Base-by-base conservation (phyloP, 2,113 vertebrate genomes). In the Pleuronectes platessa region DNA sequence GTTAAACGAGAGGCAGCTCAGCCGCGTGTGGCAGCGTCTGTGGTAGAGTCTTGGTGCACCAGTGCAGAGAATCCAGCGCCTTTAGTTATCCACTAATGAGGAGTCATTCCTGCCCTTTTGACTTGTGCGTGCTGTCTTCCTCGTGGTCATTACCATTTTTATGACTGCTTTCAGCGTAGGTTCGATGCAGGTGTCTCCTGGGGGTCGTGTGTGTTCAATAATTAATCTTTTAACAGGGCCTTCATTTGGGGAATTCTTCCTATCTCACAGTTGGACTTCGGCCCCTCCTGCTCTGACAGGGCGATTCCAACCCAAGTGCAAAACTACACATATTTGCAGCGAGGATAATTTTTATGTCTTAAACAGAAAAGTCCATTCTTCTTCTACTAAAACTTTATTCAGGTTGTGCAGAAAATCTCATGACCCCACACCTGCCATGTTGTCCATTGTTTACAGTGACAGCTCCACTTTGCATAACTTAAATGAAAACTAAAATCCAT, bases 71-170 rank as follows among this genome's bases (percentile, higher is more conserved):
- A 84, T 83, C 63, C 14, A 71, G 49, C 17, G 17, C 63, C 68
- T 77, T 24, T 11, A 45, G 74, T 83, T 86, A 78, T 42, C 63
- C 74, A 61, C 86, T 92, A 93, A 93, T 85, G 89, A 91, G 89
- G 63, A 81, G 76, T 74, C 40, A 10, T 35, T 23, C 3, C 45
- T 86, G 83, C 67, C 88, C 81, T 79, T 82, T 83, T 76, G 72
- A 81, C 88, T 83, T 62, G 56, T 84, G 82, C 63, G 5, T 26
- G 55, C 71, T 2, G 56, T 75, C 62, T 65, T 61, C 59, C 59
- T 77, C 35, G 3, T 53, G 59, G 61, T 59, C 75, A 79, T 90
- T 84, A 80, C 45, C 54, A 67, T 76, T 87, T 88, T 83, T 72
- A 81, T 45, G 59, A 71, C 54, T 60, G 61, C 78, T 82, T 74